Percentiles rank a stretch among this genome's conserved stretches.
phyloP scores from a whole-genome alignment of 2,113 vertebrate species.

The Boulengeromyrus knoepffleri region DNA sequence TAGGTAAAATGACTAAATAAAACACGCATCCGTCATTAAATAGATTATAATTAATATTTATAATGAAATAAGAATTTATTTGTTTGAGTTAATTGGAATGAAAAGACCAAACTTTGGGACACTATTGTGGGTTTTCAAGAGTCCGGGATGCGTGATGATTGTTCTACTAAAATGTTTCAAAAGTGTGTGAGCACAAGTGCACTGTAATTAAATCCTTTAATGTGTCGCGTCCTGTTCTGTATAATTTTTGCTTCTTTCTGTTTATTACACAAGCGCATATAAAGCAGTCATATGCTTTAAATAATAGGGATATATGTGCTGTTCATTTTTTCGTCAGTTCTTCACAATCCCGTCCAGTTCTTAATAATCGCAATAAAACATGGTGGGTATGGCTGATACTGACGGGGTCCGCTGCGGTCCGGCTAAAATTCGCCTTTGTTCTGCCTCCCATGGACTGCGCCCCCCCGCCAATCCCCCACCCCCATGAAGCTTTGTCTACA shows the following conservation, averaged over 20 bases:
- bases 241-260: not conserved
- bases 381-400: not conserved
- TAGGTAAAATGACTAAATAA: not conserved
- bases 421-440: slow-evolving; percentile 1
- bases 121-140: not conserved
- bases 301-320: not conserved
- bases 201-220: not conserved
- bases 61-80: not conserved
- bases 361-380: not conserved
- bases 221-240: not conserved
- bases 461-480: not conserved
- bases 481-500: not conserved
- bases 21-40: not conserved
- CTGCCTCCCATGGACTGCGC: not conserved
- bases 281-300: not conserved
- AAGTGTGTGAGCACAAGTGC: not conserved
- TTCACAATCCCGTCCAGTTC: not conserved
- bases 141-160: not conserved
- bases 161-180: not conserved
- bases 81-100: not conserved
- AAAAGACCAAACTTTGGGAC: not conserved
- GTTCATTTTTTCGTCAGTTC: not conserved
- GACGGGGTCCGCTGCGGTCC: not conserved
- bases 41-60: not conserved
- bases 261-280: not conserved